Conservation (phyloP, 2,888 invertebrate genomes). For the Amorpha juglandis region DNA sequence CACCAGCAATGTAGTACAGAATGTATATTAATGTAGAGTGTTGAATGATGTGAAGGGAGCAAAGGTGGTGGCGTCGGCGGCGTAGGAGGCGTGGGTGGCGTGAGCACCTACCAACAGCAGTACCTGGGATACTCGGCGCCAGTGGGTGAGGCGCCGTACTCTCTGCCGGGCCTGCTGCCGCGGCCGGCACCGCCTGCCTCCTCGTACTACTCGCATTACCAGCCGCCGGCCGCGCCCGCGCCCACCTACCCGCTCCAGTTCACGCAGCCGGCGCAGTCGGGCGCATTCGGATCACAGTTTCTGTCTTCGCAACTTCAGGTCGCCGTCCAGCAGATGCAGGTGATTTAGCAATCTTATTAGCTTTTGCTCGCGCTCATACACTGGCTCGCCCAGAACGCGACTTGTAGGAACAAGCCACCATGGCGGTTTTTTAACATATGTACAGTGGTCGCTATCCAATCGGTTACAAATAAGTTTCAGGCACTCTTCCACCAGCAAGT, state of each 20-base stretch:
- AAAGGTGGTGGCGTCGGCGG: slow-evolving; percentile 72
- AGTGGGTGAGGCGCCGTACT: slow-evolving; percentile 75
- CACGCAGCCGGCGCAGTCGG: slow-evolving; percentile 84
- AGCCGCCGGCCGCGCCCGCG: slow-evolving; percentile 82
- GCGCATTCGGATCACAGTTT: slow-evolving; percentile 77
- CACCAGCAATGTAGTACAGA: too few species aligned
- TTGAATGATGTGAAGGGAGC: slow-evolving; percentile 50
- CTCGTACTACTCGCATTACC: slow-evolving; percentile 80
- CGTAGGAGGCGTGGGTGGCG: slow-evolving; percentile 74
- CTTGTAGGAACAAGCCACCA: too few species aligned
- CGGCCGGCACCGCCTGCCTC: slow-evolving; percentile 77
- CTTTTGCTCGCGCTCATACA: neutral
- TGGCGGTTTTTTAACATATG: too few species aligned
- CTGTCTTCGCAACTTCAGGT: slow-evolving; percentile 77
- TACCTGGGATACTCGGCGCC: slow-evolving; percentile 78
- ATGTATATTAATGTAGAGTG: neutral
- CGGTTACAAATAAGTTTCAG: too few species aligned
- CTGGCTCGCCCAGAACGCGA: neutral
- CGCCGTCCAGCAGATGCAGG: slow-evolving; percentile 81
- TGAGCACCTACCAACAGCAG: slow-evolving; percentile 79
- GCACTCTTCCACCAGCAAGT: too few species aligned
- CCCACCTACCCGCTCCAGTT: slow-evolving; percentile 86
- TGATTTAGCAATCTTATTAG: slow-evolving; percentile 34
- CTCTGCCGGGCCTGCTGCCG: slow-evolving; percentile 74
- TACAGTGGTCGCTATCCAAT: too few species aligned